phyloP scores from a whole-genome alignment of 2,113 vertebrate species.

The Odobenus rosmarus region DNA sequence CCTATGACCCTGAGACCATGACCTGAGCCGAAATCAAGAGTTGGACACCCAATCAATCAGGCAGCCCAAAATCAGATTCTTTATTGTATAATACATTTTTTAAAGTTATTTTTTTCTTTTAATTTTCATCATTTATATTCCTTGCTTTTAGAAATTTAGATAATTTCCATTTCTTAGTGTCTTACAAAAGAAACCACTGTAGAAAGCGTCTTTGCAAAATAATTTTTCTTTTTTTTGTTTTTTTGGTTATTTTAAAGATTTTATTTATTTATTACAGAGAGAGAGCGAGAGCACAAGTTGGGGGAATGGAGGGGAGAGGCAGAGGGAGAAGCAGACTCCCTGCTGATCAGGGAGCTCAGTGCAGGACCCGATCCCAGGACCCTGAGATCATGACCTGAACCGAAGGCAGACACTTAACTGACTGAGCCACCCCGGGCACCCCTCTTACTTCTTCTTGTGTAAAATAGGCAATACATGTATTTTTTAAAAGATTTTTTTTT shows the following conservation, averaged over 20 bases:
- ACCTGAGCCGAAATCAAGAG: background rate
- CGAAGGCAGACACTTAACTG: background rate
- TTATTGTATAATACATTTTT: background rate
- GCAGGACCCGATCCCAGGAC: background rate
- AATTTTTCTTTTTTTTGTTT: background rate
- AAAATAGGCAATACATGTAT: background rate
- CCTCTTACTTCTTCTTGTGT: background rate
- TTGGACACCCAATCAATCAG: background rate
- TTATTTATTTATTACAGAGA: too few species aligned
- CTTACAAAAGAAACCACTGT: background rate
- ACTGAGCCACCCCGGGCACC: background rate
- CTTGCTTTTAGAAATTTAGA: conserved; percentile 38
- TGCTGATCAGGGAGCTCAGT: background rate
- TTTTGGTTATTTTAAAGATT: too few species aligned
- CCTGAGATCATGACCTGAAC: background rate
- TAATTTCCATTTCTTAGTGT: background rate
- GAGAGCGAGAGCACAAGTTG: too few species aligned
- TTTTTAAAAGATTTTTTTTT: background rate
- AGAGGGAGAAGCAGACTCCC: background rate
- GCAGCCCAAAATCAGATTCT: background rate
- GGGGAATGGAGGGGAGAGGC: background rate
- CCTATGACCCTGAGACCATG: background rate
- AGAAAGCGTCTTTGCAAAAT: conserved; percentile 7
- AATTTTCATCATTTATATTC: background rate
- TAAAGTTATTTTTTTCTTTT: background rate